Base-by-base conservation (phyloP, 2,113 vertebrate genomes). In the Willisornis vidua region DNA sequence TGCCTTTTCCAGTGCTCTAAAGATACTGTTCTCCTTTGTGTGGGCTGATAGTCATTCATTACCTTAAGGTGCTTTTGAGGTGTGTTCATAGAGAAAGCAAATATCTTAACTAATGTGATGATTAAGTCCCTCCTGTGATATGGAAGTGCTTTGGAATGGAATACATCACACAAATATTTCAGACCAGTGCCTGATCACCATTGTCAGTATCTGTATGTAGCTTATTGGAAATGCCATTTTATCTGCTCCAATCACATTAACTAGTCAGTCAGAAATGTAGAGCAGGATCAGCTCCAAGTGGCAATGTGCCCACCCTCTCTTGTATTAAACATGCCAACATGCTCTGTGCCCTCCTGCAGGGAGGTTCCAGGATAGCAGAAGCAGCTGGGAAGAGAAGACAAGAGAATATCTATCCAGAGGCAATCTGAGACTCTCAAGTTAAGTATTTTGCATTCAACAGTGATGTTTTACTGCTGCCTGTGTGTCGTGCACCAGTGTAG, bases 351-450 rank as follows among this genome's bases (percentile, higher is more conserved):
- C 67, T 85, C 54, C 68, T 93, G 66, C 45, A 87, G 46, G 61
- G 48, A 81, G 46, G 24, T 73, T 95, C 89, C 85, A 75, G 62
- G 49, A 81, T n/a, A 70, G 52, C 48, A 81, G 78, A 33, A 87
- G 76, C 65, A 97, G 75, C 66, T 89, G 73, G 35, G 7, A 66
- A 92, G 54, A 90, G 25, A 58, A 76, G 43, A 95, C 65, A 94
- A 1, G 43, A 95, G 70, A 94, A 1, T 65, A 79, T 61, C 92
- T 82, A 87, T 74, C 75, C 80, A 90, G 45, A 87, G 59, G 81
- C 55, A 87, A 71, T 58, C 55, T 71, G 61, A 93, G 74, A 43
- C 62, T 51, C 67, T 62, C 71, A 79, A 61, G n/a, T 57, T 73
- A 83, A 95, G 73, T 75, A 72, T 48, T 67, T 71, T 87, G 70